A percentile compares a stretch with the other conserved stretches of the same genome.
These are phyloP conservation scores for Eupithecia subumbrata DNA, from an alignment of 2,888 invertebrate species.

Conservation along the genomic window DNA sequence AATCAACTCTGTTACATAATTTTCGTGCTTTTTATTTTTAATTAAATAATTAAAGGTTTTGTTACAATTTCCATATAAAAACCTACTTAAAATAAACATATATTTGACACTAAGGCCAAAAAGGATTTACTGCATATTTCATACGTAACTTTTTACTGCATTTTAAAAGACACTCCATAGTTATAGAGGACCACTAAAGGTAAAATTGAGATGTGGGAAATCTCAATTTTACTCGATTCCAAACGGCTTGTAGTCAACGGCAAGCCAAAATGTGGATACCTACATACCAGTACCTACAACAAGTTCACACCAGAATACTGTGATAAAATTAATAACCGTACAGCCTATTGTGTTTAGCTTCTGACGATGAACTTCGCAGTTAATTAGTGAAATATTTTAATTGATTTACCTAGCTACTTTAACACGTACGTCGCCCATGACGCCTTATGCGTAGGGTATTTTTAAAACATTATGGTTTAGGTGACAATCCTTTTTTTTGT, in stretches of 20 bases:
- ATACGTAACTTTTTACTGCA: too few relatives aligned
- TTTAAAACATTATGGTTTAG: neutral
- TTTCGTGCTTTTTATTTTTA: neutral
- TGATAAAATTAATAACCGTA: neutral
- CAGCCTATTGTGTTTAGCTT: conserved; percentile 26
- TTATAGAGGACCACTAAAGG: neutral
- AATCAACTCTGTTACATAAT: neutral
- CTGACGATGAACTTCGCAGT: conserved; percentile 15
- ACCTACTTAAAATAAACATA: too few relatives aligned
- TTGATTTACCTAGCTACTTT: conserved; percentile 19
- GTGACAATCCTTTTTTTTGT: neutral
- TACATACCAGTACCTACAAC: neutral
- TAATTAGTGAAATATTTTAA: conserved; percentile 34
- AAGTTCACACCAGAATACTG: conserved; percentile 6
- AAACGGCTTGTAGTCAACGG: neutral
- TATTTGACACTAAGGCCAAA: too few relatives aligned
- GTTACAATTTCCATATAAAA: too few relatives aligned
- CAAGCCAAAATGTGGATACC: neutral
- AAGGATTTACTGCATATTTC: neutral
- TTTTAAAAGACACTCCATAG: neutral
- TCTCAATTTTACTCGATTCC: neutral
- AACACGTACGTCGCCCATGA: neutral
- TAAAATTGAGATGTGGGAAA: too few relatives aligned
- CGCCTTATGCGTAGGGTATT: neutral
- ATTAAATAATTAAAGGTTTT: neutral